Base-by-base conservation (phyloP, 2,113 vertebrate species). In the Spilogale gracilis region DNA sequence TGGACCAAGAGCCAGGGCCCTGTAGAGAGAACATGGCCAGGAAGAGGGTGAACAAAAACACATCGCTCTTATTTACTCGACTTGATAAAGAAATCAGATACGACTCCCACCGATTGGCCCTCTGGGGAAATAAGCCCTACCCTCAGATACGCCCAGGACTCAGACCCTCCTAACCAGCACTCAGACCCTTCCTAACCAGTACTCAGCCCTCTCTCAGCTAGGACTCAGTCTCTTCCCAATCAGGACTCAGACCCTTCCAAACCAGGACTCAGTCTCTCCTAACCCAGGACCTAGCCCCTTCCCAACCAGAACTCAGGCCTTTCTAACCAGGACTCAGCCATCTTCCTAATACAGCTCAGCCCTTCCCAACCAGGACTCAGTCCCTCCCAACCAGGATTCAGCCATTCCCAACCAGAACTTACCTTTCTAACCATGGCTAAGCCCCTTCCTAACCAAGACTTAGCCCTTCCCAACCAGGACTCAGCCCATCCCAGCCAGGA, bases 31-130 rank as follows among this genome's bases (percentile, higher is more conserved):
- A 10, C 3, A 8, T 56, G 20, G 48, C 43, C 3, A 2, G 32
- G 38, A 81, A 32, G 67, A 76, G 6, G 20, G 12, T 0, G 4
- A 32, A 65, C 58, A 69, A 30, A 38, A 48, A 76, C 4, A 52
- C 0, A 6, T 16, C 0, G 3, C 27, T 27, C 50, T 50, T 60
- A 38, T 6, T 3, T 43, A 74, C 25, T 27, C 0, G 1, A 54
- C 27, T 18, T 85, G n/a, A 54, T 45, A 67, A 48, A 74, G 60
- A 74, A 81, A 74, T 69, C 45, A 76, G 21, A 61, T 6, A 3
- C 5, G 56, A 61, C 61, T 45, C 9, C 6, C n/a, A 89, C 7
- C 9, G 21, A 83, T 10, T 20, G 58, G 4, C 2, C 32, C 60
- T 43, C 74, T 25, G 12, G 25, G 38, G n/a, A 85, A 45, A 79